Conservation (phyloP, 2,888 invertebrate genomes). For the Epistrophella euchroma region DNA sequence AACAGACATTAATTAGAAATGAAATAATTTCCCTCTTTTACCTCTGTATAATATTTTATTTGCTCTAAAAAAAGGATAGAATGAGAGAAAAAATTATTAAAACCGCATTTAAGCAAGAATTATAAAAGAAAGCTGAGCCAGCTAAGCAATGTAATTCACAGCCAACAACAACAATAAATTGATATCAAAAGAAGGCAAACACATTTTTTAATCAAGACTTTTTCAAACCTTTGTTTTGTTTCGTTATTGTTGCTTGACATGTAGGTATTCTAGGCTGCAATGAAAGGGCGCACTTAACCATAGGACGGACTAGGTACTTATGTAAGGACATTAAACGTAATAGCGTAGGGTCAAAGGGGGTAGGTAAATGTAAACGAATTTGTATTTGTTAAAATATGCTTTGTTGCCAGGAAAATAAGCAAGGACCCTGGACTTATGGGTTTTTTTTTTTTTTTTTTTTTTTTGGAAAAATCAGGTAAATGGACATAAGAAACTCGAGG, state of each 20-base stretch:
- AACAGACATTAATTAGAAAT: not conserved
- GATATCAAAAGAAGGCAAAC: slow-evolving; percentile 46
- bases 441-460: too few relatives aligned
- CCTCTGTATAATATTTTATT: not conserved
- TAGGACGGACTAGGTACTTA: too few relatives aligned
- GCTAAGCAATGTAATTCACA: slow-evolving; percentile 44
- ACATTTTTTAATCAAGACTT: slow-evolving; percentile 72
- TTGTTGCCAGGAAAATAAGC: too few relatives aligned
- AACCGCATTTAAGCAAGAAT: slow-evolving; percentile 48
- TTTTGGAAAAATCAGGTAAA: too few relatives aligned
- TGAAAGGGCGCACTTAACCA: not conserved
- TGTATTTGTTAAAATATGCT: too few relatives aligned
- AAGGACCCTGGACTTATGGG: too few relatives aligned
- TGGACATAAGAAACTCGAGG: too few relatives aligned
- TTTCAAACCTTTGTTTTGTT: slow-evolving; percentile 47
- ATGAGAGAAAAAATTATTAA: slow-evolving; percentile 17
- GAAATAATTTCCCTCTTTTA: not conserved
- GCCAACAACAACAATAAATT: slow-evolving; percentile 28
- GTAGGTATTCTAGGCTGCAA: not conserved
- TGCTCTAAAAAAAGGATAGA: not conserved
- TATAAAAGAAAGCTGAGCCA: slow-evolving; percentile 43
- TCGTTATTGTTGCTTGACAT: slow-evolving; percentile 42
- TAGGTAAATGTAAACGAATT: too few relatives aligned
- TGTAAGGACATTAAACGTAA: too few relatives aligned
- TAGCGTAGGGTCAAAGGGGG: too few relatives aligned